Evolutionary conservation across 2,797 vertebrate genomes (phyloP), one percentile per base, ranked within the genome.

Genomic region (Sebastolobus altivelis): DNA sequence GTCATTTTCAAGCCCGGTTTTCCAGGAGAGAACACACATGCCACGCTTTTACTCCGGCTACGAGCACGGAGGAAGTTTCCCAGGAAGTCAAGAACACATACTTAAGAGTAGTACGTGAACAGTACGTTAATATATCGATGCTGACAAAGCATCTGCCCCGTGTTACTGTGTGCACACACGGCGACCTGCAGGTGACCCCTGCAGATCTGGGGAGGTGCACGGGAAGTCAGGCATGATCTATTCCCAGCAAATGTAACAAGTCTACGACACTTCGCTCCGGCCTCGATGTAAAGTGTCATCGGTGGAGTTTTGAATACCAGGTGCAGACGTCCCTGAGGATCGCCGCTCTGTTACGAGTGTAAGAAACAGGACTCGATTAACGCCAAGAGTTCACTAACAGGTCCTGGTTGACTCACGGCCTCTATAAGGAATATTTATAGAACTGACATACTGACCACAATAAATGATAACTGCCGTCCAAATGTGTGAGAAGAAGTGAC

Each of bases 111-210:
- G 65, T 62, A 16, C 49, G 68, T 90, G 90, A 93, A 79, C 77
- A 25, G 60, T 77, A 84, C 85, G 82, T 85, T 71, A 92, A 89
- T 85, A 87, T 88, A 94, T 93, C 31, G 79, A 80, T 83, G 90
- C 88, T 92, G 94, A 95, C 94, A 91, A 92, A 94, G 92, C 93
- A 94, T 94, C 93, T 95, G 94, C 87, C 81, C 80, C 31, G 87
- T 25, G 91, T 94, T 94, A 94, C 66, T 10, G 84, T 20, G 20
- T 43, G 63, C 80, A 61, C 59, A 76, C 46, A 66, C 76, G 7
- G 56, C 29, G 71, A 89, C 87, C 93, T 80, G 70, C 79, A 27
- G 33, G 77, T 75, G 89, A 93, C 91, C 92, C 67, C 6, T 25
- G 29, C 62, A 65, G 83, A 82, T 88, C 87, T 13, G 61, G 84